Evolutionary conservation across 2,888 invertebrate genomes (phyloP).

Genomic region (Cylloceria caligata): DNA sequence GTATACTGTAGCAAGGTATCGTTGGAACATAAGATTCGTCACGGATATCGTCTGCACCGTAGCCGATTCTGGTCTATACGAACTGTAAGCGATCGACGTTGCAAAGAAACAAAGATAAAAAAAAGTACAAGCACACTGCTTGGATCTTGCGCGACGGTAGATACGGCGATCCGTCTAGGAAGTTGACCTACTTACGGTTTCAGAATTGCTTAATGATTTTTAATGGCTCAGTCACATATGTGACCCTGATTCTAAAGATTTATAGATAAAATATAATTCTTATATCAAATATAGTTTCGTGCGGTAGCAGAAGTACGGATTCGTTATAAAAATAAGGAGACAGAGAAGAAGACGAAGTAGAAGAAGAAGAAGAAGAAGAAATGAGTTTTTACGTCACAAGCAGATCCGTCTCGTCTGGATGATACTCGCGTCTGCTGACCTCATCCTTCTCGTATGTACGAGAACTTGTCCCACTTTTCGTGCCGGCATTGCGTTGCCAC

Average conservation of each 20-base stretch:
- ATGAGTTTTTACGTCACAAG: neutral
- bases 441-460: conserved; percentile 74
- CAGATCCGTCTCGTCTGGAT: conserved; percentile 37
- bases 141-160: conserved; percentile 26
- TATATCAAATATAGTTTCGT: too few relatives aligned
- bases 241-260: conserved; percentile 25
- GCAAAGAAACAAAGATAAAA: conserved; percentile 13
- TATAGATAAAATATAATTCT: neutral
- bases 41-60: conserved; percentile 72
- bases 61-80: conserved; percentile 38
- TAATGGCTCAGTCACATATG: conserved; percentile 29
- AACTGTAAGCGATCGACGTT: conserved; percentile 36
- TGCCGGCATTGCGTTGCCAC: conserved; percentile 47
- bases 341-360: too few relatives aligned
- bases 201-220: conserved; percentile 34
- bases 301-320: neutral
- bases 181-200: conserved; percentile 51
- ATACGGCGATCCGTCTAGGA: conserved; percentile 34
- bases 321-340: conserved; percentile 17
- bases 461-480: conserved; percentile 79
- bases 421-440: conserved; percentile 72
- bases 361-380: neutral
- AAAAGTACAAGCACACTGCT: conserved; percentile 28
- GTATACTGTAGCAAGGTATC: conserved; percentile 55
- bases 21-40: conserved; percentile 75